These are phyloP conservation scores for Microdon myrmicae DNA, from an alignment of 2,888 invertebrate species.

Conservation along the genomic window DNA sequence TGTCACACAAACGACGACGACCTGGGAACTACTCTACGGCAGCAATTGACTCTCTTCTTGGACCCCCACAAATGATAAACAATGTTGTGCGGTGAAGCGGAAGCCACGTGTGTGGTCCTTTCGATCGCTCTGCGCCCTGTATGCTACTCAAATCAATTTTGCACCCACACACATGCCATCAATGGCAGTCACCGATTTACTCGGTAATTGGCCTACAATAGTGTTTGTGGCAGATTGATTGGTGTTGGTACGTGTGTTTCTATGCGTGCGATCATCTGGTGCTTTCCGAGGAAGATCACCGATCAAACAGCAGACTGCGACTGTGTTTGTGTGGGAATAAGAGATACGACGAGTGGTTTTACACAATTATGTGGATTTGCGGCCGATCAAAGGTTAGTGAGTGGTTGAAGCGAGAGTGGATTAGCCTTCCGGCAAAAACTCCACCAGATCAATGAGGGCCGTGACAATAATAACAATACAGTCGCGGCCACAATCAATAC, in stretches of 20 bases:
- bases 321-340: no score
- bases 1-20: slow-evolving; percentile 30
- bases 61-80: slow-evolving; percentile 47
- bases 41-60: slow-evolving; percentile 25
- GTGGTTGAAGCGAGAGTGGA: not conserved
- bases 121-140: slow-evolving; percentile 7
- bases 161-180: not conserved
- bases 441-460: not conserved
- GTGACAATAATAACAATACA: slow-evolving; percentile 43
- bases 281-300: no score
- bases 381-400: slow-evolving; percentile 4
- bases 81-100: slow-evolving; percentile 51
- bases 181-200: slow-evolving; percentile 4
- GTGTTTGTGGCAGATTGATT: not conserved
- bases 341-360: slow-evolving; percentile 17
- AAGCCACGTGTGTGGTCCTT: slow-evolving; percentile 56
- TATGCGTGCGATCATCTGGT: slow-evolving; percentile 13
- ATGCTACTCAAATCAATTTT: slow-evolving; percentile 25
- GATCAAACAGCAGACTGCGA: no score
- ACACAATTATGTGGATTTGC: slow-evolving; percentile 11
- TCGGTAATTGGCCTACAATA: no score
- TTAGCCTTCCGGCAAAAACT: not conserved
- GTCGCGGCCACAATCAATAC: slow-evolving; percentile 24
- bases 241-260: slow-evolving; percentile 5
- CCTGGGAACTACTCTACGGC: slow-evolving; percentile 11